phyloP scores from a whole-genome alignment of 2,888 invertebrate species.

The Nymphalis urticae region DNA sequence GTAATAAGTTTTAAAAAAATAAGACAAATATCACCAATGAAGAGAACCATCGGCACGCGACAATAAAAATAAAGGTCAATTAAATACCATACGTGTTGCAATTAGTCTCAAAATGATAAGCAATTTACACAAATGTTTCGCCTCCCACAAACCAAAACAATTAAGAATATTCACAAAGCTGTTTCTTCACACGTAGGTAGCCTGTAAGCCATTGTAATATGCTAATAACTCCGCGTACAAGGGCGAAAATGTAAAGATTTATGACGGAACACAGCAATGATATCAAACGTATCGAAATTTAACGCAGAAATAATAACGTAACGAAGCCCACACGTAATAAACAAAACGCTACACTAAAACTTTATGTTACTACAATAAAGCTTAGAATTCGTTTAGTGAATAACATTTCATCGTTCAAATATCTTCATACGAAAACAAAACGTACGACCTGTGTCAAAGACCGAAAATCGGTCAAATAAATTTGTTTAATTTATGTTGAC shows the following conservation, averaged over 20 bases:
- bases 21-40: background rate
- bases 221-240: slow-evolving; percentile 31
- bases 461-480: slow-evolving; percentile 26
- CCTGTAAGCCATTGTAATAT: slow-evolving; percentile 37
- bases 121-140: slow-evolving; percentile 18
- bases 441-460: slow-evolving; percentile 17
- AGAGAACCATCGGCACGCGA: background rate
- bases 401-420: slow-evolving; percentile 19
- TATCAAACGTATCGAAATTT: slow-evolving; percentile 18
- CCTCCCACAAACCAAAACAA: slow-evolving; percentile 28
- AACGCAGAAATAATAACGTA: slow-evolving; percentile 13
- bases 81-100: slow-evolving; percentile 16
- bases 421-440: slow-evolving; percentile 18
- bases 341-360: slow-evolving; percentile 19
- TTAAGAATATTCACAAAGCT: slow-evolving; percentile 23
- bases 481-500: slow-evolving; percentile 28
- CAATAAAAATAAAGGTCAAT: slow-evolving; percentile 15
- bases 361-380: slow-evolving; percentile 15
- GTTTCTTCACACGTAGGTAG: slow-evolving; percentile 33
- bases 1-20: background rate
- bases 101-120: slow-evolving; percentile 11
- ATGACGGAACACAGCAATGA: slow-evolving; percentile 19
- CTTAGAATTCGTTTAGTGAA: slow-evolving; percentile 16
- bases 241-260: slow-evolving; percentile 36
- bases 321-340: slow-evolving; percentile 9